Evolutionary conservation across 2,888 invertebrate genomes (phyloP).

Genomic region (Schizotus pectinicornis): DNA sequence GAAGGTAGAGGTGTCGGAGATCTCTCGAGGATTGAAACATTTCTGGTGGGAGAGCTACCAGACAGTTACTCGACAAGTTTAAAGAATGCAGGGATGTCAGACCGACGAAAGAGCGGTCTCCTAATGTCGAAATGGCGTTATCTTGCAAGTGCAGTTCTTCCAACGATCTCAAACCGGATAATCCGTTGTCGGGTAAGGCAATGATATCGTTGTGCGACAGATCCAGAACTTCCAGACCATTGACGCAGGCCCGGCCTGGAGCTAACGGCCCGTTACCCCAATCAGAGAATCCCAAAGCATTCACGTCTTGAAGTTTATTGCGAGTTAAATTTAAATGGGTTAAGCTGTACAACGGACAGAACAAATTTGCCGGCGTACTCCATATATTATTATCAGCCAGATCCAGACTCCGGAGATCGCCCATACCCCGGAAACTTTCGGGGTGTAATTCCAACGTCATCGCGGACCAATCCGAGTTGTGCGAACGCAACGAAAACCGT

Average conservation of each 20-base stretch:
- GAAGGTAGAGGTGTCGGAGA: constrained; percentile 74
- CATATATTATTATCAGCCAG: constrained; percentile 79
- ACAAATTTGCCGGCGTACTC: constrained; percentile 73
- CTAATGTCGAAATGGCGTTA: constrained; percentile 76
- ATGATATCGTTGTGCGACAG: constrained; percentile 77
- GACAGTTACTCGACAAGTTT: constrained; percentile 79
- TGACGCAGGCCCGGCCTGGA: constrained; percentile 68
- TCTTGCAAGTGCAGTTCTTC: constrained; percentile 75
- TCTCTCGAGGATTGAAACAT: constrained; percentile 77
- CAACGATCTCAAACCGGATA: constrained; percentile 73
- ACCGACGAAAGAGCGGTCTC: constrained; percentile 76
- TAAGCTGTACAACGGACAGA: constrained; percentile 74
- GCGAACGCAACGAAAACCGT: constrained; percentile 72
- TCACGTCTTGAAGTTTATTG: constrained; percentile 79
- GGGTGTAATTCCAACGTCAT: constrained; percentile 78
- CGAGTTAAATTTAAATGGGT: constrained; percentile 74
- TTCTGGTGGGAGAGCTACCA: constrained; percentile 79
- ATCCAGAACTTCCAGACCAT: constrained; percentile 72
- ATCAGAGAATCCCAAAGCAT: constrained; percentile 76
- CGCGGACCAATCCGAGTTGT: constrained; percentile 81
- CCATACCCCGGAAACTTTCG: constrained; percentile 73
- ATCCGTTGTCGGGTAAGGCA: constrained; percentile 71
- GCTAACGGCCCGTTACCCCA: constrained; percentile 72
- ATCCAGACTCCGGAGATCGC: constrained; percentile 71
- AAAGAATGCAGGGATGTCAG: constrained; percentile 72